Base-by-base conservation (phyloP, 2,113 vertebrate genomes). In the Tupaia tana region DNA sequence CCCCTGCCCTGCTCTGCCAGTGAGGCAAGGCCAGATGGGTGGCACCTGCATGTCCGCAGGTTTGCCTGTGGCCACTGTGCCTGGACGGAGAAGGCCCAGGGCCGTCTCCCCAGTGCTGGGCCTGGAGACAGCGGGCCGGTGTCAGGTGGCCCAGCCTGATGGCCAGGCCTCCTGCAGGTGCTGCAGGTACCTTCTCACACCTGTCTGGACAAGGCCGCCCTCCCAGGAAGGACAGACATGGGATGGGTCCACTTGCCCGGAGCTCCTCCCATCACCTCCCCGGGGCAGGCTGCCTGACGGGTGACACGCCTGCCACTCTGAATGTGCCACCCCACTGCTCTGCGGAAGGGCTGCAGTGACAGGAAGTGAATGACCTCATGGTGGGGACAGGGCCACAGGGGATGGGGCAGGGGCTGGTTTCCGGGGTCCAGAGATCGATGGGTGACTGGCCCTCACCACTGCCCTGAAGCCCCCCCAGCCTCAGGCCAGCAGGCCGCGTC, bases 321-420 rank as follows among this genome's bases (percentile, higher is more conserved):
- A 80, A 63, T 0, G 1, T 2, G 0, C 9, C 7, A 10, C 63
- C 67, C 25, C 16, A 20, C 58, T 2, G 7, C 70, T 24, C 4
- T 19, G 34, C 2, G 58, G 14, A 80, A 43, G 79, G 18, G 56
- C 24, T 56, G 10, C 61, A 20, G 66, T 34, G 61, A 52, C 9
- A 14, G 0, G 52, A 70, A n/a, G 64, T 20, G 58, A 54, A 3
- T 10, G 58, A 43, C 71, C 67, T 63, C 78, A 0, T 3, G 31
- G 22, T 61, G 16, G 19, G 52, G 52, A 18, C n/a, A 15, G 14
- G 82, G 27, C 59, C 75, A 56, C 16, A 31, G 12, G 54, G 22
- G 52, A 69, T 9, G 20, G 13, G 43, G 59, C 19, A 34, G 52
- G 80, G 1, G 19, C 27, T 54, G 12, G n/a, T 12, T 13, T 18